Evolutionary conservation across 1,140 invertebrate genomes (phyloP), one percentile per base, ranked within the genome.

Genomic region (Zaprionus camerounensis): DNA sequence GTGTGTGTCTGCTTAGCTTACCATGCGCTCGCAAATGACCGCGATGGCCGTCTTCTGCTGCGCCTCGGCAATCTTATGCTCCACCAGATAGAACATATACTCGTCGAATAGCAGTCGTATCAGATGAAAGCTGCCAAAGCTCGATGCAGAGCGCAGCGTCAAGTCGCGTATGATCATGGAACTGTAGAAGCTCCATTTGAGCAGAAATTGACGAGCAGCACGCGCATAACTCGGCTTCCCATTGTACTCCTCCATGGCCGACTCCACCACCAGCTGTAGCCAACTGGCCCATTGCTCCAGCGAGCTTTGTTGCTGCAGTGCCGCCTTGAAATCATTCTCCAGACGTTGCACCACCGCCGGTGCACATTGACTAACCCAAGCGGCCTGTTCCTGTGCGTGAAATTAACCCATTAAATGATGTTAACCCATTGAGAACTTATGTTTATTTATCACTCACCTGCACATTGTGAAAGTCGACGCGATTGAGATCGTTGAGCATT

Each of bases 161-260:
- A 99, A 94, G 94, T 99, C 98, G 36, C 98, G 94, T 82, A 99
- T 99, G 15, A 99, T 97, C 96, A 99, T 98, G 28, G 98, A 99
- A 94, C 98, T 99, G 93, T 99, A 99, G 94, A 99, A 99, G 69
- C 98, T 99, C 99, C 99, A 99, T 94, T 99, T 99, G 38, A 99
- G 95, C 67, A 99, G 94, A 94, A 99, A 99, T 92, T 99, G 97
- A 31, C 97, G 95, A 13, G 97, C 97, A 74, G 97, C 97, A 93
- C 97, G 96, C n/a, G 97, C 96, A 94, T 98, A 99, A 72, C 95
- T 96, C 24, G 96, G 94, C 87, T 96, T 96, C 6, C 96, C 96
- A 91, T 97, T 96, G 92, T 98, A 97, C 69, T 97, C 97, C 85
- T 97, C 96, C 59, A 99, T 94, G 44, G 98, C 97, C 83, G 95